These are phyloP conservation scores for Hormaphis cornu DNA, from an alignment of 1,140 invertebrate species.

Conservation along the genomic window DNA sequence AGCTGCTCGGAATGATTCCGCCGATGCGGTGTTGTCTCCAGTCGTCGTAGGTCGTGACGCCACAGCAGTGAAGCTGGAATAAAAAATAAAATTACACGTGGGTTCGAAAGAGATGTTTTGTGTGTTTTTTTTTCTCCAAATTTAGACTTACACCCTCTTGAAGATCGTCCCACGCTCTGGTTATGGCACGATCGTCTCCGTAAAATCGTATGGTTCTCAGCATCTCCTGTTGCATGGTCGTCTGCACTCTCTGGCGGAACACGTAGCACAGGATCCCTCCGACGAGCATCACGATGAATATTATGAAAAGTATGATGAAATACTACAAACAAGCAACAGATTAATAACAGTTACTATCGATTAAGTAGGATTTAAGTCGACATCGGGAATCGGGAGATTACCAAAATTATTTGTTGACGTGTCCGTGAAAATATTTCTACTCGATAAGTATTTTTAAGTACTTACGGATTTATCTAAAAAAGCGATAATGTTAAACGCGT, in stretches of 20 bases:
- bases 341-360: not conserved
- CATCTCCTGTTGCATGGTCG: constrained; percentile 67
- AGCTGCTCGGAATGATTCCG: constrained; percentile 63
- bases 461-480: not conserved
- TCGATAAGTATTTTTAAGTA: not conserved
- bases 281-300: constrained; percentile 78
- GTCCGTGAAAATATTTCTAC: not conserved
- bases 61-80: constrained; percentile 69
- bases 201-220: constrained; percentile 61
- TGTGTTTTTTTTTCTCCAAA: not conserved
- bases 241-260: constrained; percentile 66
- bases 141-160: constrained; percentile 50
- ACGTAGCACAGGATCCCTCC: constrained; percentile 82
- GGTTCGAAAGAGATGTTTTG: not conserved
- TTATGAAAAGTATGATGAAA: constrained; percentile 71
- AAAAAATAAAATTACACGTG: not conserved
- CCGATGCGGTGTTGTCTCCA: constrained; percentile 46
- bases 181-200: constrained; percentile 54
- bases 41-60: constrained; percentile 60
- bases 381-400: not conserved
- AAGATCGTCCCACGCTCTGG: constrained; percentile 71
- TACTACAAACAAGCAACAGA: constrained; percentile 56
- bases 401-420: not conserved
- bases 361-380: not conserved
- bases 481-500: not conserved